Conservation (phyloP, 1,140 invertebrate species). For the Nautilus pompilius region DNA sequence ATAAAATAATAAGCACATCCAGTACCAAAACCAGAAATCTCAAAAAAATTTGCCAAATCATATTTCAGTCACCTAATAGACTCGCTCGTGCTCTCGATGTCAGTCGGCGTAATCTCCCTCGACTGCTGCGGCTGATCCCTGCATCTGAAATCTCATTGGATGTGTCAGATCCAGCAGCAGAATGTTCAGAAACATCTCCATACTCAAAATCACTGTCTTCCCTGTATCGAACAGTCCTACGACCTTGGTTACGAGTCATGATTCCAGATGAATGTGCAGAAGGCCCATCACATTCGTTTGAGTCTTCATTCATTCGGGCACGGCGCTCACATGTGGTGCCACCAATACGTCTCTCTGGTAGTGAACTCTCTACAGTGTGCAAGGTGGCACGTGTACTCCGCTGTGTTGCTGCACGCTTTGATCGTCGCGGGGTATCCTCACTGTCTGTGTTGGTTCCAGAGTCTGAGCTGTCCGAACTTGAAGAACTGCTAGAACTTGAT, state of each 20-base stretch:
- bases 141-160: constrained; percentile 8
- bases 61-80: constrained; percentile 2
- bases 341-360: not conserved
- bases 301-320: not conserved
- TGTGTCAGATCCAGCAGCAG: constrained; percentile 12
- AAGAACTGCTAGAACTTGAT: not conserved
- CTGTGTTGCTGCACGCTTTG: constrained; percentile 2
- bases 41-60: no score
- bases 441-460: not conserved
- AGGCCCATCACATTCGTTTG: not conserved
- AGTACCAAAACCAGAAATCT: no score
- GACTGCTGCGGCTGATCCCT: constrained; percentile 25
- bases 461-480: not conserved
- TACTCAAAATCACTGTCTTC: constrained; percentile 42
- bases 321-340: no score
- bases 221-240: constrained; percentile 47
- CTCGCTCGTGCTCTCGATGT: not conserved
- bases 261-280: constrained; percentile 9
- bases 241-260: constrained; percentile 47
- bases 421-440: constrained; percentile 7
- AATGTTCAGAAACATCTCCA: constrained; percentile 22
- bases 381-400: not conserved
- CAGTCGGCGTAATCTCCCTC: constrained; percentile 2
- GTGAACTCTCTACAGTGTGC: not conserved
- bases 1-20: no score